phyloP scores from a whole-genome alignment of 2,888 invertebrate species.

The Acheta domesticus region DNA sequence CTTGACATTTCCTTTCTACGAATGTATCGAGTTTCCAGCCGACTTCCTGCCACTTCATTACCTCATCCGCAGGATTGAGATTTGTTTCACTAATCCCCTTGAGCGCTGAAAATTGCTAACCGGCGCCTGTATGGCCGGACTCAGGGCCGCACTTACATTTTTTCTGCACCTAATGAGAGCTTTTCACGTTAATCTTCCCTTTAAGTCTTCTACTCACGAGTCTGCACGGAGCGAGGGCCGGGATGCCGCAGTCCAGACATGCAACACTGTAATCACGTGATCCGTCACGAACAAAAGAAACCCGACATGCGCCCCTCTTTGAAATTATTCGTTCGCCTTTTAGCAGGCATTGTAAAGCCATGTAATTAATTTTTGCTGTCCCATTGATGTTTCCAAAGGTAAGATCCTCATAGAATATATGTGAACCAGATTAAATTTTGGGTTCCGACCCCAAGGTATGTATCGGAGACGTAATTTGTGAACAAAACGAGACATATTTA shows the following conservation, averaged over 20 bases:
- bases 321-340: constrained; percentile 10
- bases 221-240: background rate
- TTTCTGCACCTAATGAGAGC: background rate
- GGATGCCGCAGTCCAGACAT: background rate
- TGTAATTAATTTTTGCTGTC: background rate
- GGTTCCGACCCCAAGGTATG: no score
- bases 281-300: constrained; percentile 18
- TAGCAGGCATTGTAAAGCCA: background rate
- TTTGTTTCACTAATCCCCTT: background rate
- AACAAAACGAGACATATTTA: no score
- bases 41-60: background rate
- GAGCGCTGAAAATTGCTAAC: background rate
- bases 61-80: background rate
- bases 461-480: no score
- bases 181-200: background rate
- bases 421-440: background rate
- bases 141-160: background rate
- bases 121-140: background rate
- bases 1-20: no score
- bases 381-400: background rate
- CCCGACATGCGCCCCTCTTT: constrained; percentile 18
- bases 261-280: constrained; percentile 18
- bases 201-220: background rate
- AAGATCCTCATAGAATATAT: background rate
- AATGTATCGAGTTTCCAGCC: background rate